Evolutionary conservation across 2,888 invertebrate genomes (phyloP), one percentile per base, ranked within the genome.

Genomic region (Amblyjoppa proteus): DNA sequence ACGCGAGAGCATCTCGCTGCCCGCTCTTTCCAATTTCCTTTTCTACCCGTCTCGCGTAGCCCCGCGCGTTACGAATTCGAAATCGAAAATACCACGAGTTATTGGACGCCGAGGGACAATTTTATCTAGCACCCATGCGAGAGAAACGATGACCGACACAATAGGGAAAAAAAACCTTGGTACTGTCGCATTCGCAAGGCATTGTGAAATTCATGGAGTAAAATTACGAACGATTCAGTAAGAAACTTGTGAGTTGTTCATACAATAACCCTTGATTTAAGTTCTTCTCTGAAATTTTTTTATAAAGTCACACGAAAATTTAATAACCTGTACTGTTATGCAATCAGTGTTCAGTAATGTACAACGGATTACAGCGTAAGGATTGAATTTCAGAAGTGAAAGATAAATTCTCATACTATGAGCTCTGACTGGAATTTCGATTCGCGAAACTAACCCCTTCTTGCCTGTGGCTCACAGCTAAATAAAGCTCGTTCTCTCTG

Each of bases 11-110:
- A 68, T 69, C 61, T 53, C 28, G 53, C 56, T 53, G 51, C 31
- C 45, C 64, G 31, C 61, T 82, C 31, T 84, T 77, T 51, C 64
- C 76, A 84, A 81, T 84, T 80, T 73, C 76, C 71, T 73, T 51
- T 38, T 41, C 34, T 51, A 68, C 20, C 31, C 71, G 38, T 61
- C 51, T 31, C 58, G 9, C 11, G 28, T 58, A 25, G 56, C 58
- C 28, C 28, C 25, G 58, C 84, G 78, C 68, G 81, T 56, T 61
- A 16, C 68, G 79, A 66, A 85, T 85, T 75, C 69, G 49, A 64
- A 45, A 79, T 73, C 78, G 78, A 70, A 66, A 78, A 49, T 51
- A 68, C 58, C 34, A 1, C 41, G 25, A 20, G 31, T 56, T 41
- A 31, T 20, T 13, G 13, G 70, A n/a, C 11, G n/a, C 31, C 64